Base-by-base conservation (phyloP, 2,888 invertebrate genomes). In the Phytoseiulus persimilis region DNA sequence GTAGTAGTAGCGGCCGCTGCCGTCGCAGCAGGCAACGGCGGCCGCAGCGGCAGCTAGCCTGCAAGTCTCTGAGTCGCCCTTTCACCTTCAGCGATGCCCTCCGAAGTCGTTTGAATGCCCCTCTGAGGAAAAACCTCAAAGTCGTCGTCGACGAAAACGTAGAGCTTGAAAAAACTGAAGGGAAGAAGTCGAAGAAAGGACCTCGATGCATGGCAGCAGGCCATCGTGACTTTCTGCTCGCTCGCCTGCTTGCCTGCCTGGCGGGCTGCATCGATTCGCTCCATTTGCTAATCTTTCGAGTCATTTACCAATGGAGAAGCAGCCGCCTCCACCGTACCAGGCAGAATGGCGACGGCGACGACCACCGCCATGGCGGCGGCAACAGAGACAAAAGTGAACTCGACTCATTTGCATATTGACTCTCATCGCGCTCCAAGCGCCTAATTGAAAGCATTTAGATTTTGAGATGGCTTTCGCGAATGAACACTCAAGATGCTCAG, bases 281-380 rank as follows among this genome's bases (percentile, higher is more conserved):
- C 87, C 39, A 87, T 87, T 87, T 87, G 87, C 39, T 45, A 87
- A 87, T 87, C 87, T 87, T 87, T 87, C 87, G 87, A 87, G 32
- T 45, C 87, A 87, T 87, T 87, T 87, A 31, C 33, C 87, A 32
- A n/a, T 33, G 45, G n/a, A 87, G 11, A 87, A n/a, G 87, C 33
- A 31, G 87, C 87, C 14, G 45, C 87, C 14, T n/a, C 87, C 83
- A 31, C 33, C 39, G 18, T 45, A 18, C 9, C 65, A 65, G 65
- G 65, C 11, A 65, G 18, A 23, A 65, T 23, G 65, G 18, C 65
- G 65, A 65, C 65, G 65, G 28, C 65, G 23, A 65, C 65, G 18
- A 65, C 65, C 65, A 28, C 65, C 9, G 65, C 65, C 5, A 18
- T 23, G 18, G 28, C 18, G 18, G 28, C 65, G 18, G 65, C 65